phyloP scores from a whole-genome alignment of 2,113 vertebrate species.

The Choloepus hoffmanni region DNA sequence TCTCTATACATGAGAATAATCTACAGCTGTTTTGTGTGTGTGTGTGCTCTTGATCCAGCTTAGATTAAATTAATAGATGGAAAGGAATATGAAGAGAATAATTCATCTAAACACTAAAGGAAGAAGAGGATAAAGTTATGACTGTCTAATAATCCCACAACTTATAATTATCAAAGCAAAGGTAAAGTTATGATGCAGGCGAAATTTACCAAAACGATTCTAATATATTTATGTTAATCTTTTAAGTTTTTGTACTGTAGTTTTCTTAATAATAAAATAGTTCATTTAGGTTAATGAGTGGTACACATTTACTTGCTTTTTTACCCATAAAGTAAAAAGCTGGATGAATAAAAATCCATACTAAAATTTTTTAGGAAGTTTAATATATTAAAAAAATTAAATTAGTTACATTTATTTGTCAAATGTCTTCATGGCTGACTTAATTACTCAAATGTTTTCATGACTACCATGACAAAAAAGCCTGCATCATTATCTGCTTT shows the following conservation, averaged over 20 bases:
- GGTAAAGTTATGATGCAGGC: neutral
- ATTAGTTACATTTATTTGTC: constrained; percentile 5
- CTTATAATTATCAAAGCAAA: constrained; percentile 20
- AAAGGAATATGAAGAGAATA: constrained; percentile 25
- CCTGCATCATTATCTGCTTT: neutral
- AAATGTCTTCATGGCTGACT: constrained; percentile 11
- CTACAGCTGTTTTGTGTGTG: neutral
- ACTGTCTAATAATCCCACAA: neutral
- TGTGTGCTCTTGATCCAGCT: neutral
- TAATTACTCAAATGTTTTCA: neutral
- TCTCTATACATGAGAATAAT: neutral
- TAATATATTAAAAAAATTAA: constrained; percentile 18
- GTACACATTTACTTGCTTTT: neutral
- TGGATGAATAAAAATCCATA: constrained; percentile 41
- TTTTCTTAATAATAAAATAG: neutral
- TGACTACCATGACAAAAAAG: neutral
- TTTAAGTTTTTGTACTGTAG: neutral
- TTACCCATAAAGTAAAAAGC: neutral
- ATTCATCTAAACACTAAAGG: neutral
- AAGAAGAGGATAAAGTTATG: neutral
- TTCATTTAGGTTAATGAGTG: neutral
- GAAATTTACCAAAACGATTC: neutral
- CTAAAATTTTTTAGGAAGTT: constrained; percentile 6
- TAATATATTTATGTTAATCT: neutral
- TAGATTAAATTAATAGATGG: neutral